These are phyloP conservation scores for Antheraea mylitta DNA, from an alignment of 1,140 invertebrate species.

Conservation along the genomic window DNA sequence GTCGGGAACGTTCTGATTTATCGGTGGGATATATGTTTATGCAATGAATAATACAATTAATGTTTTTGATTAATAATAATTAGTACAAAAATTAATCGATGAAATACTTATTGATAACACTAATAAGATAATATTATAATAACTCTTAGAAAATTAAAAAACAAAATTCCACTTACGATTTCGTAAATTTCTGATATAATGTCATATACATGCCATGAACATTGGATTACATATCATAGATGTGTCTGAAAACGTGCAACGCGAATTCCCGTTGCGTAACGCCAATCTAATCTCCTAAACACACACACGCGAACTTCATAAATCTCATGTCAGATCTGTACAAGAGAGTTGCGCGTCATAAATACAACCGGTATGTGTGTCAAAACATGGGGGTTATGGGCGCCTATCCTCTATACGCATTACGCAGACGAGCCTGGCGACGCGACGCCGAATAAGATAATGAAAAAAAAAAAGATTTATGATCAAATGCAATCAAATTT, in stretches of 20 bases:
- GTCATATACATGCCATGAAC: constrained; percentile 2
- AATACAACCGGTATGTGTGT: constrained; percentile 66
- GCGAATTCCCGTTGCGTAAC: constrained; percentile 46
- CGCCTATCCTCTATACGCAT: constrained; percentile 43
- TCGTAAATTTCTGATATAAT: background rate
- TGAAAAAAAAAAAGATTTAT: constrained; percentile 76
- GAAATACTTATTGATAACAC: no score
- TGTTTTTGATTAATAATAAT: no score
- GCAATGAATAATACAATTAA: no score
- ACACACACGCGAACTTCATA: constrained; percentile 75
- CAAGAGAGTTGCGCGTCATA: constrained; percentile 62
- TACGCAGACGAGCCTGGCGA: constrained; percentile 36
- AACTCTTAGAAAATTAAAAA: no score
- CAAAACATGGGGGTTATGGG: constrained; percentile 74
- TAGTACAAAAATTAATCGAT: no score
- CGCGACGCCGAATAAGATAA: constrained; percentile 56
- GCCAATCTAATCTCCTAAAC: constrained; percentile 63
- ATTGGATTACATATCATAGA: constrained; percentile 19
- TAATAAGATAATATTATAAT: no score
- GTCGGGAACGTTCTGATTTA: no score
- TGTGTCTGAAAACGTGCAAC: constrained; percentile 20
- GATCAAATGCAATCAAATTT: constrained; percentile 74
- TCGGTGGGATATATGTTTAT: no score
- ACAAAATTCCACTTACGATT: no score
- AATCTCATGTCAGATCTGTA: constrained; percentile 67